These are phyloP conservation scores for Gouania willdenowi DNA, from an alignment of 2,797 vertebrate species.

Conservation along the genomic window DNA sequence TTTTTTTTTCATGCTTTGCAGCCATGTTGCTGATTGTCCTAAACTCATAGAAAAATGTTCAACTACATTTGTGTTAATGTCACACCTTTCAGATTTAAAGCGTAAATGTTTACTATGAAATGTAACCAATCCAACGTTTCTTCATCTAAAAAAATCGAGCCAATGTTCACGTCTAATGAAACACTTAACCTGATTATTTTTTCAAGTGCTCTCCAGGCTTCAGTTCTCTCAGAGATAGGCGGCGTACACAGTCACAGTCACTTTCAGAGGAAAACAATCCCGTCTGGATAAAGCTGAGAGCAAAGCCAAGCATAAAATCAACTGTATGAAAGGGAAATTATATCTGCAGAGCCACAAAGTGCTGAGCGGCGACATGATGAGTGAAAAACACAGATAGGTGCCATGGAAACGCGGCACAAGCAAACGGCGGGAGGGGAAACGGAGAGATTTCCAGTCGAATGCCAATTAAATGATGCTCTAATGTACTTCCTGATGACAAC, in stretches of 20 bases:
- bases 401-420: slow-evolving; percentile 54
- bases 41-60: too few relatives aligned
- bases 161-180: background rate
- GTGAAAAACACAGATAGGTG: slow-evolving; percentile 60
- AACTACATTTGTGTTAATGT: too few relatives aligned
- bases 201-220: background rate
- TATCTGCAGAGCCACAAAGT: slow-evolving; percentile 61
- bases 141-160: background rate
- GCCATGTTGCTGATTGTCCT: too few relatives aligned
- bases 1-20: too few relatives aligned
- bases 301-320: slow-evolving; percentile 55
- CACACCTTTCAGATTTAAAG: too few relatives aligned
- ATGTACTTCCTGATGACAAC: slow-evolving; percentile 13
- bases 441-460: slow-evolving; percentile 33
- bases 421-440: slow-evolving; percentile 42
- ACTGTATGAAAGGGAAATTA: slow-evolving; percentile 47
- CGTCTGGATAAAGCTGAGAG: slow-evolving; percentile 32
- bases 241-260: slow-evolving; percentile 14
- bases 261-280: slow-evolving; percentile 7
- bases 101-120: too few relatives aligned
- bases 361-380: slow-evolving; percentile 29
- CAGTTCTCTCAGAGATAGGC: background rate
- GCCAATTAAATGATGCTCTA: slow-evolving; percentile 53
- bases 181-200: background rate
- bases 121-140: too few relatives aligned